These are phyloP conservation scores for Papilio machaon DNA, from an alignment of 1,140 invertebrate species.

Conservation along the genomic window DNA sequence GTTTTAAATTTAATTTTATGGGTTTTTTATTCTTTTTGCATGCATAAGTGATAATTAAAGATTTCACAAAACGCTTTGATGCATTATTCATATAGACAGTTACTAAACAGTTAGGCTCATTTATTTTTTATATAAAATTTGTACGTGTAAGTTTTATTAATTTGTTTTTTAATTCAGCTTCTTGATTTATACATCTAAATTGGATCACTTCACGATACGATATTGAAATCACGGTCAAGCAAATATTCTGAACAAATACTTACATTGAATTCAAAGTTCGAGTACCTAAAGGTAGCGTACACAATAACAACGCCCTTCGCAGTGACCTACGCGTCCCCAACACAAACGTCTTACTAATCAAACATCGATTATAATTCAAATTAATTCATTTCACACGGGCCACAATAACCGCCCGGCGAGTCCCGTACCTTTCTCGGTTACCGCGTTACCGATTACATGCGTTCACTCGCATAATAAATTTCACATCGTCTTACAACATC, in stretches of 20 bases:
- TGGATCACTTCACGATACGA: not conserved
- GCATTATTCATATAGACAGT: conserved; percentile 15
- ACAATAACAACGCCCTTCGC: conserved; percentile 59
- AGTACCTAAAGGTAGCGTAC: conserved; percentile 40
- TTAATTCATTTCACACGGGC: conserved; percentile 66
- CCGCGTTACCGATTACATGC: conserved; percentile 64
- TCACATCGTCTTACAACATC: conserved; percentile 57
- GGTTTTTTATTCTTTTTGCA: conserved; percentile 3
- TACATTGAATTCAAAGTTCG: conserved; percentile 39
- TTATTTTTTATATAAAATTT: conserved; percentile 3
- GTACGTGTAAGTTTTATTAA: not conserved
- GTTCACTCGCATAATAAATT: conserved; percentile 57
- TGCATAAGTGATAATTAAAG: conserved; percentile 15
- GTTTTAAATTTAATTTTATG: not conserved
- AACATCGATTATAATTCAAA: conserved; percentile 70
- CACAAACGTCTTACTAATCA: conserved; percentile 45
- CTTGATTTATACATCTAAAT: not conserved
- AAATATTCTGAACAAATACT: not conserved
- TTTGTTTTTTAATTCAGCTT: not conserved
- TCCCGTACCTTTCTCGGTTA: conserved; percentile 50
- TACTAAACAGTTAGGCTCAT: conserved; percentile 18
- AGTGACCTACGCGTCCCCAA: conserved; percentile 56
- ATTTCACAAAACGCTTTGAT: conserved; percentile 15
- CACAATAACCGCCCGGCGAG: conserved; percentile 50
- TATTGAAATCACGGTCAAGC: not conserved